Conservation (phyloP, 2,797 vertebrate species). For the Catamblyrhynchus diadema region DNA sequence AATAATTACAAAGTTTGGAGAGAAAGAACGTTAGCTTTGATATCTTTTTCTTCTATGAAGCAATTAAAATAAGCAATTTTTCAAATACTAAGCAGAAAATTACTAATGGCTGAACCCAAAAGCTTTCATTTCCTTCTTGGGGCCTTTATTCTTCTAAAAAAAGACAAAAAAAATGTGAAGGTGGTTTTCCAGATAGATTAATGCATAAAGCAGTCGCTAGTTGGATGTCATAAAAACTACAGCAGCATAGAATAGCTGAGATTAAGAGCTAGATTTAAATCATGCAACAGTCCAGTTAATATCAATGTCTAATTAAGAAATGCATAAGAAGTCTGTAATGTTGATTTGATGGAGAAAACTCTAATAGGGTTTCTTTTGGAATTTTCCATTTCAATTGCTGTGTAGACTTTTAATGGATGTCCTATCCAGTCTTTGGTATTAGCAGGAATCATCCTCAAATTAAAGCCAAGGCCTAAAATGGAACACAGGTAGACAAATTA, state of each 20-base stretch:
- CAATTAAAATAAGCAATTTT: constrained; percentile 72
- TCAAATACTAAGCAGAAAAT: constrained; percentile 72
- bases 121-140: constrained; percentile 71
- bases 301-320: constrained; percentile 70
- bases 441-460: constrained; percentile 44
- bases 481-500: constrained; percentile 61
- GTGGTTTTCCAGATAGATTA: constrained; percentile 70
- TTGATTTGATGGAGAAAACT: constrained; percentile 69
- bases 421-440: constrained; percentile 26
- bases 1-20: constrained; percentile 75
- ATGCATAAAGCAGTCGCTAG: constrained; percentile 59
- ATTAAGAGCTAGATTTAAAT: constrained; percentile 73
- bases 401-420: constrained; percentile 54
- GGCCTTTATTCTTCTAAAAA: constrained; percentile 67
- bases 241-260: constrained; percentile 65
- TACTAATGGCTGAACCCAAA: constrained; percentile 69
- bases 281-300: constrained; percentile 65
- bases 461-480: constrained; percentile 50
- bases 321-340: constrained; percentile 72
- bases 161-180: constrained; percentile 63
- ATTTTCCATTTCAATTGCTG: constrained; percentile 64
- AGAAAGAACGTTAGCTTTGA: constrained; percentile 73
- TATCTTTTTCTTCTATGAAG: constrained; percentile 75
- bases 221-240: constrained; percentile 70
- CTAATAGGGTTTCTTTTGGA: constrained; percentile 62